phyloP scores from a whole-genome alignment of 2,797 vertebrate genomes.

The Amblyopsis hoosieri region DNA sequence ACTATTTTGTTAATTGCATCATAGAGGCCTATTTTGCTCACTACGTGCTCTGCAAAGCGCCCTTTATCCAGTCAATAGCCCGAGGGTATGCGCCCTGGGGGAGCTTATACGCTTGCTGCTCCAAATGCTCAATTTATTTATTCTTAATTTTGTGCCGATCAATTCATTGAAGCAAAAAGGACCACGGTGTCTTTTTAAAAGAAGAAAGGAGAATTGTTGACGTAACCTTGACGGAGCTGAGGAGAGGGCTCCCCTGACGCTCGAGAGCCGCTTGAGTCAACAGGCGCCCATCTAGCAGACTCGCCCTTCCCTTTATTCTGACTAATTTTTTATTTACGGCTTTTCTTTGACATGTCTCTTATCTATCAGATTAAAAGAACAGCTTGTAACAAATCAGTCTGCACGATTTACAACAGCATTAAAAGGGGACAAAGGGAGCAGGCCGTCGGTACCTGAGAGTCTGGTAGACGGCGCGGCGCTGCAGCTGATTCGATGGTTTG shows the following conservation, averaged over 20 bases:
- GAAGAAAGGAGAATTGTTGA: conserved; percentile 99
- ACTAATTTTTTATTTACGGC: conserved; percentile 99
- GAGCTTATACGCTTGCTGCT: conserved; percentile 95
- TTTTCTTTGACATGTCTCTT: conserved; percentile 99
- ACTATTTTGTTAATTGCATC: conserved; percentile 99
- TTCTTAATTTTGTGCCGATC: conserved; percentile 99
- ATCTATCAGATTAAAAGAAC: conserved; percentile 99
- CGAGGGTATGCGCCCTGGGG: conserved; percentile 96
- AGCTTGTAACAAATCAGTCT: conserved; percentile 99
- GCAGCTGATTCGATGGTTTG: conserved; percentile 99
- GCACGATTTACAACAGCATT: conserved; percentile 99
- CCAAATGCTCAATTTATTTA: conserved; percentile 99
- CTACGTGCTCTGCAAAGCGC: conserved; percentile 91
- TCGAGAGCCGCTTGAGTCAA: conserved; percentile 99
- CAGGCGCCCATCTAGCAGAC: conserved; percentile 99
- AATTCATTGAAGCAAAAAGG: conserved; percentile 99
- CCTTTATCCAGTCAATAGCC: conserved; percentile 95
- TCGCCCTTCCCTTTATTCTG: conserved; percentile 99
- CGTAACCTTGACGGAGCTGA: conserved; percentile 99
- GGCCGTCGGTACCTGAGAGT: conserved; percentile 99
- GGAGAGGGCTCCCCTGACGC: conserved; percentile 94
- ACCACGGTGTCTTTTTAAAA: conserved; percentile 99
- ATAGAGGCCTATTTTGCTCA: conserved; percentile 92
- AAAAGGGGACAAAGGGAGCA: conserved; percentile 99
- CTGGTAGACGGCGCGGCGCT: conserved; percentile 98